Base-by-base conservation (phyloP, 1,140 invertebrate genomes). In the Brachionus paranguensis region DNA sequence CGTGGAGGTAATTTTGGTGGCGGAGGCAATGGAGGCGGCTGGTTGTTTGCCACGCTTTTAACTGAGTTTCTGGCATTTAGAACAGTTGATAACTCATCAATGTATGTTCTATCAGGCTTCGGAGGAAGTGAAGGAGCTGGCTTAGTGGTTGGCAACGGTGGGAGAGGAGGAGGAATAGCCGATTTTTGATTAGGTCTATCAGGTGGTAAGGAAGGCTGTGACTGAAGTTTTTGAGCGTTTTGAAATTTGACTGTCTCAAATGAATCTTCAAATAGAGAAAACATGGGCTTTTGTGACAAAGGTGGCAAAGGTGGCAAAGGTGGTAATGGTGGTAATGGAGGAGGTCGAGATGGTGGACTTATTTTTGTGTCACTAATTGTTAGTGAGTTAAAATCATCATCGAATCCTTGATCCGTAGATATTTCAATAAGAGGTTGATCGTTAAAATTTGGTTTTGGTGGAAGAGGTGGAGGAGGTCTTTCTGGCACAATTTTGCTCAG, bases 381-480 rank as follows among this genome's bases (percentile, higher is more conserved):
- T 12, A 81, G 33, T 5, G 78, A 64, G 47, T 7, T 12, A 33
- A 68, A 60, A 29, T 60, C 53, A n/a, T 41, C 33, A n/a, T 81
- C 64, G 53, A 64, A 68, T 14, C 64, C 33, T 4, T 29, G 14
- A 14, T 81, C 53, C 3, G 7, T 27, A 27, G 45, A 50, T 20
- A 76, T 76, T 76, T 76, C 43, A 50, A 76, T 76, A 14, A 76
- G 27, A 20, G 72, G 72, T 47, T 76, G 72, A 45, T 76, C 53
- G 17, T 64, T 14, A 10, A 53, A 47, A 33, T 29, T 27, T 45
- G 53, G 53, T n/a, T 64, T 60, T 3, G 24, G n/a, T 37, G 78
- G 78, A 20, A 64, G 24, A n/a, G 78, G 78, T 68, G 78, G 78
- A 64, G 78, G 78, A 8, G 64, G 64, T 43, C 78, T 47, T 50